Evolutionary conservation across 2,888 invertebrate genomes (phyloP).

Genomic region (Heliconius erato): DNA sequence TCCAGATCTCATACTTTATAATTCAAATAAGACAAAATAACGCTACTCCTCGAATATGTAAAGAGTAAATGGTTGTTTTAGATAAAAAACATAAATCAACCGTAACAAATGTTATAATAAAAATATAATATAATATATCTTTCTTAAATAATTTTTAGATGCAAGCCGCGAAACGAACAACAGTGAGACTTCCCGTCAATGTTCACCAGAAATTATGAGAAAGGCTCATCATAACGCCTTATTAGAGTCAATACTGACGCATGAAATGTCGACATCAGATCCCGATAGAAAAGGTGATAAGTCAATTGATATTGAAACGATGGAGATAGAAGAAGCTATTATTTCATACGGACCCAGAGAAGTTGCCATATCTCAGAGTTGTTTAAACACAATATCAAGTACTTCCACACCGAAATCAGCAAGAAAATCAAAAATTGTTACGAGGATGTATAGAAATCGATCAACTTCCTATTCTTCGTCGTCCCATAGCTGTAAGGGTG

Average conservation of each 20-base stretch:
- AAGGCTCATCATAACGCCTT: not conserved
- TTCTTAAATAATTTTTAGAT: constrained; percentile 20
- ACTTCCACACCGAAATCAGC: constrained; percentile 31
- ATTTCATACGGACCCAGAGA: constrained; percentile 9
- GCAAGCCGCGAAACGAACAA: constrained; percentile 12
- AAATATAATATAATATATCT: no score
- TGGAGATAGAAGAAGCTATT: constrained; percentile 1
- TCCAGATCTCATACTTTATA: no score
- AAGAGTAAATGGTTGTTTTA: no score
- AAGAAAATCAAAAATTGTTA: constrained; percentile 5
- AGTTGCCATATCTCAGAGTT: not conserved
- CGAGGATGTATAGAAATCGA: constrained; percentile 5
- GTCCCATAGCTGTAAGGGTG: not conserved
- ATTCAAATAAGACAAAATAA: no score
- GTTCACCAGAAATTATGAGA: constrained; percentile 31
- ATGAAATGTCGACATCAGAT: not conserved
- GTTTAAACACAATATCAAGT: not conserved
- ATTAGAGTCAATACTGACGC: not conserved
- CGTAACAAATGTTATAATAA: no score
- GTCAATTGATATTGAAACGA: not conserved
- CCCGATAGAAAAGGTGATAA: not conserved
- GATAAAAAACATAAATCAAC: no score
- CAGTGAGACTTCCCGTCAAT: not conserved
- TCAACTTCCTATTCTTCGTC: constrained; percentile 11
- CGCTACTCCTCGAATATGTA: no score